Conservation (phyloP, 2,113 vertebrate species). For the Rhea pennata region DNA sequence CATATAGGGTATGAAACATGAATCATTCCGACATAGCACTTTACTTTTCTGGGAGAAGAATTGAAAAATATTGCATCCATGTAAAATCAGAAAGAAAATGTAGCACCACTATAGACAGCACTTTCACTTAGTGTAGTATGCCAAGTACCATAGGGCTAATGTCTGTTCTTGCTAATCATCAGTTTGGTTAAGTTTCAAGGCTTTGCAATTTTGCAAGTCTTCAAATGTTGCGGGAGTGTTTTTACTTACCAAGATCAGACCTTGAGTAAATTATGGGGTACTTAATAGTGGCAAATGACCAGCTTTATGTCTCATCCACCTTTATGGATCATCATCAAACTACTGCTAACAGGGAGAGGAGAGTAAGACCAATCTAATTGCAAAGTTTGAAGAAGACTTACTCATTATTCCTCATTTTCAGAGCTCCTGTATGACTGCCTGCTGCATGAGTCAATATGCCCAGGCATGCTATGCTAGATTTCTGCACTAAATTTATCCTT, state of each 20-base stretch:
- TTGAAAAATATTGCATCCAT: background rate
- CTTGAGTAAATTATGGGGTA: conserved; percentile 42
- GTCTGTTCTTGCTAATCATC: background rate
- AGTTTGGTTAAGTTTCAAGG: background rate
- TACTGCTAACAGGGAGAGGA: background rate
- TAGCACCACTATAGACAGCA: background rate
- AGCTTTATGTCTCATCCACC: conserved; percentile 14
- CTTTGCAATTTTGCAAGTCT: conserved; percentile 38
- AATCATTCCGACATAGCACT: background rate
- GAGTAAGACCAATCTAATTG: conserved; percentile 45
- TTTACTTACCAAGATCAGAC: background rate
- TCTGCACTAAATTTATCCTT: background rate
- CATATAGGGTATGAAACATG: background rate
- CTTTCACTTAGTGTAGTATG: background rate
- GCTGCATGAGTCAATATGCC: background rate
- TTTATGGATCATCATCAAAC: conserved; percentile 33
- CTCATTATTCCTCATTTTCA: conserved; percentile 40
- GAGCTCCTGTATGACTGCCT: conserved; percentile 1
- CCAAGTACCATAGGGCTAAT: background rate
- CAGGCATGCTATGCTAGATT: background rate
- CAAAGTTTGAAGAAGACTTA: background rate
- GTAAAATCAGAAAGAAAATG: background rate
- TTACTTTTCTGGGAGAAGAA: background rate
- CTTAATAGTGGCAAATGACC: conserved; percentile 21
- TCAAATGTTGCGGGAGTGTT: conserved; percentile 13